Evolutionary conservation across 2,113 vertebrate species (phyloP).

Genomic region (Proterorhinus semilunaris): DNA sequence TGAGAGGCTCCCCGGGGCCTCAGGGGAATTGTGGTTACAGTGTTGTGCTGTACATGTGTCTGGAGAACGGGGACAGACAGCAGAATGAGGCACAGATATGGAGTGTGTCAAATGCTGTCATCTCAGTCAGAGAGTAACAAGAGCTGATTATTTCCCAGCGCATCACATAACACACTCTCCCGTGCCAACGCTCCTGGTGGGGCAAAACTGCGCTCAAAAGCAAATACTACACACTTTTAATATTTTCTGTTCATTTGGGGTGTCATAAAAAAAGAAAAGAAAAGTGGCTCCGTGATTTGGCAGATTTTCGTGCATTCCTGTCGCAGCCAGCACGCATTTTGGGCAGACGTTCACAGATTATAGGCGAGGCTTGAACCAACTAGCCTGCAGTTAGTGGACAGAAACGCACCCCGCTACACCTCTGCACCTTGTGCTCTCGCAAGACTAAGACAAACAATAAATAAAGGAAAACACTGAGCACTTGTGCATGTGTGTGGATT

Average conservation of each 20-base stretch:
- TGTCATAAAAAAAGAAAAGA: background rate
- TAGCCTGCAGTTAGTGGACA: no score
- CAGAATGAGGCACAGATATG: slow-evolving; percentile 21
- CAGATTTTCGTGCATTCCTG: background rate
- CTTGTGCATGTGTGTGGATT: slow-evolving; percentile 1
- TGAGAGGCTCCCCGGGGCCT: slow-evolving; percentile 49
- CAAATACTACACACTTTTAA: background rate
- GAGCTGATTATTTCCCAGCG: slow-evolving; percentile 59
- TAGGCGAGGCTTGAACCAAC: no score
- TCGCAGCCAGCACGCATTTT: background rate
- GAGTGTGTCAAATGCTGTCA: slow-evolving; percentile 47
- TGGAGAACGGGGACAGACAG: slow-evolving; percentile 52
- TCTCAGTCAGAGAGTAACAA: slow-evolving; percentile 45
- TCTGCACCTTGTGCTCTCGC: slow-evolving; percentile 19
- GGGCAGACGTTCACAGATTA: no score
- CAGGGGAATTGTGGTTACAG: slow-evolving; percentile 62
- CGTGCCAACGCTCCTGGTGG: background rate
- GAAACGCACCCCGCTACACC: no score
- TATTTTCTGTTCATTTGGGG: slow-evolving; percentile 21
- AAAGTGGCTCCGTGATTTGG: background rate
- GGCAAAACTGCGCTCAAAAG: background rate
- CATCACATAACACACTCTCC: slow-evolving; percentile 15
- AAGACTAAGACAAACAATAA: no score
- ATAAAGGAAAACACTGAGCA: no score
- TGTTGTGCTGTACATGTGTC: slow-evolving; percentile 68